Conservation (phyloP, 2,888 invertebrate species). For the Lithophane semibrunnea region DNA sequence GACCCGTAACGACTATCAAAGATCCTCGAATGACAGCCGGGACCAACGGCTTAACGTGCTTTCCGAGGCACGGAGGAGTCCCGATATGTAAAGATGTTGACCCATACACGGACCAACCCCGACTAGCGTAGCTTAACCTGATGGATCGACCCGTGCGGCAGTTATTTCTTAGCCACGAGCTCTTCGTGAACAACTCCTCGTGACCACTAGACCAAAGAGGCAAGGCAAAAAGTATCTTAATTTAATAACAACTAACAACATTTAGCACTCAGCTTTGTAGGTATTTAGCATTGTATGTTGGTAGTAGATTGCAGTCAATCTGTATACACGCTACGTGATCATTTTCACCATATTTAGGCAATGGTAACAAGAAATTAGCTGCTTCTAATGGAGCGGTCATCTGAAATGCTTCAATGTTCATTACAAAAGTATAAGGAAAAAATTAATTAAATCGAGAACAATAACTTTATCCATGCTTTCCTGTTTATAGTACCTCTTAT, state of each 20-base stretch:
- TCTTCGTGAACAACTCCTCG: too few relatives aligned
- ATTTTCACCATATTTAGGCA: conserved; percentile 32
- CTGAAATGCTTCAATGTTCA: conserved; percentile 56
- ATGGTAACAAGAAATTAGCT: conserved; percentile 51
- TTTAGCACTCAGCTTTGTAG: neutral
- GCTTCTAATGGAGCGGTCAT: conserved; percentile 44
- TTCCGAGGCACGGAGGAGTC: too few relatives aligned
- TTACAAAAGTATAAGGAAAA: conserved; percentile 45
- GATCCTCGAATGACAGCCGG: too few relatives aligned
- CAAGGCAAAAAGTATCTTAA: neutral
- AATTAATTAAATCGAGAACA: conserved; percentile 34
- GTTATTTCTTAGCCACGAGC: too few relatives aligned
- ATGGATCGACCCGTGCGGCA: too few relatives aligned
- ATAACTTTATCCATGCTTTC: conserved; percentile 57
- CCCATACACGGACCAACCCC: too few relatives aligned
- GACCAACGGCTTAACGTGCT: too few relatives aligned
- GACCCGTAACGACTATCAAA: too few relatives aligned
- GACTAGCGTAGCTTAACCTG: too few relatives aligned
- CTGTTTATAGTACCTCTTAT: conserved; percentile 36
- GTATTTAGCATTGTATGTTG: neutral
- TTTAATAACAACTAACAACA: neutral
- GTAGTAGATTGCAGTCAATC: conserved; percentile 3
- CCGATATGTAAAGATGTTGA: too few relatives aligned
- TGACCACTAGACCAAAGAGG: neutral
- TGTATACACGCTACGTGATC: conserved; percentile 39